phyloP scores from a whole-genome alignment of 2,113 vertebrate genomes.

The Antechinus flavipes region DNA sequence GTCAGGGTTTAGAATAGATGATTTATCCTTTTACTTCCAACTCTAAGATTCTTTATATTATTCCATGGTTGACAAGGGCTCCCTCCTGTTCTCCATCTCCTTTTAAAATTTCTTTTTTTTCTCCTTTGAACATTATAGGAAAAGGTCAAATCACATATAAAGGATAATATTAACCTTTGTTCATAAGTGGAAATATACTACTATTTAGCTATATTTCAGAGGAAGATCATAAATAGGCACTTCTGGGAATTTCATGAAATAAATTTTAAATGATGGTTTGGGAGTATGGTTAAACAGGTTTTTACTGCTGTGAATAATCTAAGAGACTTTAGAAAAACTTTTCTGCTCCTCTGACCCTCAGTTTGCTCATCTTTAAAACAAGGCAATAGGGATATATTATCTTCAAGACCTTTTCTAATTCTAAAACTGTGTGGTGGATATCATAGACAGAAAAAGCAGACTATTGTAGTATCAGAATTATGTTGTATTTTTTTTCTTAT shows the following conservation, averaged over 20 bases:
- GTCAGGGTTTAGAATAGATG: background rate
- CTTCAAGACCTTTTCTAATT: background rate
- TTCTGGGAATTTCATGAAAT: background rate
- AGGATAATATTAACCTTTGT: background rate
- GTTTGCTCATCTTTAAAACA: background rate
- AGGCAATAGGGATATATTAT: background rate
- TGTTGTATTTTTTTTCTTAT: background rate
- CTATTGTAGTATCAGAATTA: background rate
- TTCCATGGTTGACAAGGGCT: background rate
- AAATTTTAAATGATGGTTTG: background rate
- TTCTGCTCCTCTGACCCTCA: background rate
- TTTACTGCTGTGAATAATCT: background rate
- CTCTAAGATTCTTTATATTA: background rate
- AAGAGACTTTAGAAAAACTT: background rate
- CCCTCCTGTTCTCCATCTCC: background rate
- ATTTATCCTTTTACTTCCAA: background rate
- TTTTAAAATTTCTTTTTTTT: background rate
- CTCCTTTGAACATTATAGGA: background rate
- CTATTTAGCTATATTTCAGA: background rate
- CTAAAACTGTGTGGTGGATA: background rate
- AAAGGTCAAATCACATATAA: background rate
- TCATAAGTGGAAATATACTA: background rate
- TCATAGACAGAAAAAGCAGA: background rate
- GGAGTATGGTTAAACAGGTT: background rate
- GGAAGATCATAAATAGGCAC: background rate